Evolutionary conservation across 1,140 invertebrate species (phyloP), one percentile per base, ranked within the genome.

Genomic region (Galleria mellonella): DNA sequence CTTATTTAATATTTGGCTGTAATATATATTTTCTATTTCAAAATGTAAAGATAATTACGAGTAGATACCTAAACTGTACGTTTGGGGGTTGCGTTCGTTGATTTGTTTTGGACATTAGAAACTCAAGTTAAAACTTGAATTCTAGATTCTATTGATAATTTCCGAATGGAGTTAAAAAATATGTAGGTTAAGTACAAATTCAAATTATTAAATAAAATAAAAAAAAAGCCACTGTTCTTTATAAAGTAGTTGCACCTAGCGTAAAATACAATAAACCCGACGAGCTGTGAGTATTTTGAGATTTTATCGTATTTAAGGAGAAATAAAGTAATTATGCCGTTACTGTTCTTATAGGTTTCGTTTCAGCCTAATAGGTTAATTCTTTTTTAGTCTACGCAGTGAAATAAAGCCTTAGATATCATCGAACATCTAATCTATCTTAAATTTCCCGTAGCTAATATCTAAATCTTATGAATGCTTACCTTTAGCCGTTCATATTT

Each of bases 121-220:
- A n/a, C n/a, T 59, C 42, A 44, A 65, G 49, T 64, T 55, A 60
- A 52, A 64, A 66, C 62, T 67, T 60, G 51, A 55, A 65, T 66
- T 68, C 32, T 60, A 49, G 65, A 54, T 61, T 72, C 44, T 72
- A 55, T 56, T 62, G 44, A 64, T 72, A 37, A 69, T 74, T 73
- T 75, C 60, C 65, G 62, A 53, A 64, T 67, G 70, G 66, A 71
- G 64, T 74, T 63, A 61, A 68, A 72, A 72, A 65, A 36, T 70
- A 66, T 63, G 76, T 84, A 84, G 81, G 78, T 76, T 85, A 85
- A 85, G 82, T 81, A 83, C 77, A 83, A 85, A 82, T 85, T 85
- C 72, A 85, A 85, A 78, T 78, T 85, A 83, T 83, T 84, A 79
- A 79, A n/a, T n/a, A n/a, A n/a, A n/a, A n/a, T n/a, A n/a, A n/a